Base-by-base conservation (phyloP, 2,113 vertebrate species). In the Mesitornis unicolor region DNA sequence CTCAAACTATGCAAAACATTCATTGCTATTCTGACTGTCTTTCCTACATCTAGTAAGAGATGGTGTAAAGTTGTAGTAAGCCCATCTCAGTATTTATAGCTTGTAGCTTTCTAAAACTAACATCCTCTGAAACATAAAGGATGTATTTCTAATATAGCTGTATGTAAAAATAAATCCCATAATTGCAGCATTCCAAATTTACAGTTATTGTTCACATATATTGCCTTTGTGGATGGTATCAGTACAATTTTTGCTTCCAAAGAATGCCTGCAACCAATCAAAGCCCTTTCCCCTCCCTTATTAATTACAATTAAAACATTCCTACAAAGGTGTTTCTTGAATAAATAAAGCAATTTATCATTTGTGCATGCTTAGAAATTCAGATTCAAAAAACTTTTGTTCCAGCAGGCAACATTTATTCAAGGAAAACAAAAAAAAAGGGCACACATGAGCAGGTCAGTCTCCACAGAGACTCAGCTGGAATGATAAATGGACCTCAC, bases 281-380 rank as follows among this genome's bases (percentile, higher is more conserved):
- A 7, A 95, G 48, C 65, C 24, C 28, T 92, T 29, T 6, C 1
- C 4, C 73, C 33, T 69, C 67, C 43, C 61, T 89, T 96, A 97
- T 94, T 97, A 95, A 88, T 96, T 95, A 93, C 65, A 94, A 92
- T 95, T 87, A 93, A 94, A 97, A 93, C 40, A 47, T 78, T 84
- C 20, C 16, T 90, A 53, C 61, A 87, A 73, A 93, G 94, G 81
- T 29, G 26, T 69, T 96, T 96, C 71, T 78, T 92, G 70, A 95
- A 90, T 81, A 89, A 95, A 84, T 65, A 90, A 61, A 90, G 63
- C 85, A 75, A 97, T 97, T 94, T 80, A 95, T 97, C 91, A 88
- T 74, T 88, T 93, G 18, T 71, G 45, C 80, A 68, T 11, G 79
- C 26, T 91, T 90, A 67, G 84, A 93, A 85, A 86, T 78, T 90